Base-by-base conservation (phyloP, 2,113 vertebrate genomes). In the Labeo rohita region DNA sequence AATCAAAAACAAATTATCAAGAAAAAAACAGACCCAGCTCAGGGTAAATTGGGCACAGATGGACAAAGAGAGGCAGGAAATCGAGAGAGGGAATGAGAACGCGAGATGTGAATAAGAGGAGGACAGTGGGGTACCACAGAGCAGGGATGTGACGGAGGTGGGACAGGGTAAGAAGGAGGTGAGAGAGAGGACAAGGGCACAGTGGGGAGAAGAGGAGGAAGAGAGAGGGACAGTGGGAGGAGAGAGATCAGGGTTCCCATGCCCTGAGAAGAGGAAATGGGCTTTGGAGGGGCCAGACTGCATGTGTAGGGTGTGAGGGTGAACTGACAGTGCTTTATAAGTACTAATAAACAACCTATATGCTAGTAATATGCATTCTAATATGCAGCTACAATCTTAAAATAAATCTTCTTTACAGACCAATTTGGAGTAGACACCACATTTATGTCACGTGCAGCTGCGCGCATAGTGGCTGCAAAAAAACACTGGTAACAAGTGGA, bases 1-100 rank as follows among this genome's bases (percentile, higher is more conserved):
- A 97, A 98, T 98, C 97, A 96, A 97, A 98, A 98, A 97, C 97
- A 97, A 97, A 97, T 97, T 96, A 97, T 95, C 94, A 88, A 92
- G 93, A 91, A 93, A 93, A 94, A 94, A 93, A 92, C 92, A 95
- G 94, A 94, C 94, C 90, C 94, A 94, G 94, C 94, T 94, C 92
- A 81, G 93, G 96, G 94, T 96, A 97, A 98, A 98, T 97, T 97
- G 96, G 96, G 96, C 96, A 97, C 97, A 98, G 97, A 97, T 98
- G 97, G 95, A 90, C 84, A 90, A 77, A 82, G 79, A 15, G 85
- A 94, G 91, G 89, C 90, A 95, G 93, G 93, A 94, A 94, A 94
- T 94, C 93, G 91, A 92, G 89, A 12, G 84, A 56, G 75, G 52
- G 80, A 84, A 45, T 81, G 74, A 36, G 73, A 77, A 39, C 39